phyloP scores from a whole-genome alignment of 2,797 vertebrate species.

The Spinus pinus region DNA sequence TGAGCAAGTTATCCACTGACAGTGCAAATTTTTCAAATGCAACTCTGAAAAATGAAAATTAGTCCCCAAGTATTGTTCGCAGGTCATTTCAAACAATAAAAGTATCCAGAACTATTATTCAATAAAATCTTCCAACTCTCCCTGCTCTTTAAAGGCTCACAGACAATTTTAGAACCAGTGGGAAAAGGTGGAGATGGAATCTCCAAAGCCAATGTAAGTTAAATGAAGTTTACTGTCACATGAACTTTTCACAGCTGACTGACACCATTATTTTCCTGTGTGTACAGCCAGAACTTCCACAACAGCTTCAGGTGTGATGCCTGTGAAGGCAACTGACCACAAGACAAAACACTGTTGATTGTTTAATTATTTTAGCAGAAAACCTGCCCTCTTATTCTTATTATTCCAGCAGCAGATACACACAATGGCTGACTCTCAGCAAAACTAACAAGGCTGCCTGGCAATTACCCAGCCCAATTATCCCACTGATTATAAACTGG shows the following conservation, averaged over 20 bases:
- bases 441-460: background rate
- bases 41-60: background rate
- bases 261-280: background rate
- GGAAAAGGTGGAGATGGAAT: background rate
- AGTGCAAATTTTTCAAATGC: background rate
- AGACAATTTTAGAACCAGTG: background rate
- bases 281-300: background rate
- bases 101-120: background rate
- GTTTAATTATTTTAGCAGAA: background rate
- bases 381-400: background rate
- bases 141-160: background rate
- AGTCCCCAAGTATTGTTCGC: background rate
- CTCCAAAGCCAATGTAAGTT: background rate
- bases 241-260: background rate
- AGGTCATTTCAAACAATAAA: background rate
- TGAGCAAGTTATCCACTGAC: background rate
- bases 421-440: background rate
- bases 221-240: background rate
- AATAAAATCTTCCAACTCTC: background rate
- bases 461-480: conserved; percentile 12
- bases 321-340: background rate
- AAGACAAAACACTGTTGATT: background rate
- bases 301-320: background rate
- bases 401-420: background rate
- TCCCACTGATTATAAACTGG: background rate